Percentiles rank a stretch among this genome's conserved stretches.
Conservation (phyloP, 2,888 invertebrate genomes). For the Ditylenchus weischeri region DNA sequence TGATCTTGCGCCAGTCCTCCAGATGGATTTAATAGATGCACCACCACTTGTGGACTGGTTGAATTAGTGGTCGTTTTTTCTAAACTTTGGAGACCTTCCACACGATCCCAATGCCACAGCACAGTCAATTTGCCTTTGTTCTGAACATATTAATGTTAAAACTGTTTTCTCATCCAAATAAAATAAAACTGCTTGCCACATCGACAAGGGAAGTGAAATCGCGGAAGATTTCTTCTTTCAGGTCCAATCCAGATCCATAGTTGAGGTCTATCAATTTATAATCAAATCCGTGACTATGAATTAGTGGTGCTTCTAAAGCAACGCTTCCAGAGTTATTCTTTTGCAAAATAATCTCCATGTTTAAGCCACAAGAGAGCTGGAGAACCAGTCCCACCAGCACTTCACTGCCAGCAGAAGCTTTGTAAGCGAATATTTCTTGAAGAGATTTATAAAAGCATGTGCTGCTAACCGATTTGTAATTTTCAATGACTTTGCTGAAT, state of each 20-base stretch:
- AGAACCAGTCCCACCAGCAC: conserved; percentile 22
- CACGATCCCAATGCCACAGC: neutral
- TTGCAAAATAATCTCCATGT: conserved; percentile 25
- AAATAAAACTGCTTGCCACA: conserved; percentile 8
- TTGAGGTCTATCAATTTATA: conserved; percentile 22
- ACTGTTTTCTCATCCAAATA: neutral
- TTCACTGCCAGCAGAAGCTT: conserved; percentile 7
- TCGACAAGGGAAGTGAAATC: conserved; percentile 31
- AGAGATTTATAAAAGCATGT: conserved; percentile 20
- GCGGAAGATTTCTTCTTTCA: conserved; percentile 56
- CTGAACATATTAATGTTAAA: no score
- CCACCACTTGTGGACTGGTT: conserved; percentile 40
- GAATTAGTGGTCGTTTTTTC: conserved; percentile 3
- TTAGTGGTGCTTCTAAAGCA: conserved; percentile 7
- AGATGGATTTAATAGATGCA: conserved; percentile 32
- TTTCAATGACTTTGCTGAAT: neutral
- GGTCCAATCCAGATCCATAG: conserved; percentile 47
- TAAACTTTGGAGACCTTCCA: no score
- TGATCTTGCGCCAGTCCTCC: conserved; percentile 27
- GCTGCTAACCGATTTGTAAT: no score
- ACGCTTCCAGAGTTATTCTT: neutral
- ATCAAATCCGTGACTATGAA: conserved; percentile 18
- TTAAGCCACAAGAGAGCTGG: conserved; percentile 15
- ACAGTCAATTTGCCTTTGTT: conserved; percentile 2
- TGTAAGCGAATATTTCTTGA: conserved; percentile 27